Conservation (phyloP, 2,888 invertebrate genomes). For the Lysandra coridon region DNA sequence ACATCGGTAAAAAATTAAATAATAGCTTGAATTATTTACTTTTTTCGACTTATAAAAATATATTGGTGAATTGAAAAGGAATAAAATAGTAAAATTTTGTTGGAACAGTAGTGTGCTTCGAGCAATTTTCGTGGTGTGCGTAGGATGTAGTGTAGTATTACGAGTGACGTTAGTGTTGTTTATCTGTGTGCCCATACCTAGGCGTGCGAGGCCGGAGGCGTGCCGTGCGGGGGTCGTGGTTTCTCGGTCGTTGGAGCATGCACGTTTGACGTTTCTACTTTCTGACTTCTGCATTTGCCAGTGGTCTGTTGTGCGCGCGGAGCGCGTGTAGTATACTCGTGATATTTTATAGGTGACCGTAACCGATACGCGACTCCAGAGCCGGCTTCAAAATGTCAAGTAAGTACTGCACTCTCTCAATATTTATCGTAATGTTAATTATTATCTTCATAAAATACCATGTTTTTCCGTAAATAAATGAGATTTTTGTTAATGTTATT, state of each 20-base stretch:
- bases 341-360: conserved; percentile 64
- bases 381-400: conserved; percentile 77
- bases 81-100: neutral
- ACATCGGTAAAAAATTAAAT: neutral
- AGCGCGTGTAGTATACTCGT: conserved; percentile 68
- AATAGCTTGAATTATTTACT: too few species aligned
- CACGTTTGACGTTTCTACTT: conserved; percentile 40
- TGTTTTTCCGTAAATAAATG: neutral
- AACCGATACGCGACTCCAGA: conserved; percentile 70
- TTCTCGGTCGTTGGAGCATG: conserved; percentile 54
- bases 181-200: conserved; percentile 43
- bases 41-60: too few species aligned
- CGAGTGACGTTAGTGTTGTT: conserved; percentile 28
- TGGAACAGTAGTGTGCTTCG: neutral
- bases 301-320: conserved; percentile 60
- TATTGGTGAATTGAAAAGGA: neutral
- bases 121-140: neutral
- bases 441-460: neutral
- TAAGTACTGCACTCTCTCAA: conserved; percentile 49
- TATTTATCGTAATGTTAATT: neutral
- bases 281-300: conserved; percentile 54
- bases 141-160: conserved; percentile 22
- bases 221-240: conserved; percentile 50
- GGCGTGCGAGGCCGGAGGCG: conserved; percentile 41
- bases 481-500: neutral